A percentile compares a stretch with the other conserved stretches of the same genome.
Conservation (phyloP, 1,140 invertebrate genomes). For the Frieseomelitta varia region DNA sequence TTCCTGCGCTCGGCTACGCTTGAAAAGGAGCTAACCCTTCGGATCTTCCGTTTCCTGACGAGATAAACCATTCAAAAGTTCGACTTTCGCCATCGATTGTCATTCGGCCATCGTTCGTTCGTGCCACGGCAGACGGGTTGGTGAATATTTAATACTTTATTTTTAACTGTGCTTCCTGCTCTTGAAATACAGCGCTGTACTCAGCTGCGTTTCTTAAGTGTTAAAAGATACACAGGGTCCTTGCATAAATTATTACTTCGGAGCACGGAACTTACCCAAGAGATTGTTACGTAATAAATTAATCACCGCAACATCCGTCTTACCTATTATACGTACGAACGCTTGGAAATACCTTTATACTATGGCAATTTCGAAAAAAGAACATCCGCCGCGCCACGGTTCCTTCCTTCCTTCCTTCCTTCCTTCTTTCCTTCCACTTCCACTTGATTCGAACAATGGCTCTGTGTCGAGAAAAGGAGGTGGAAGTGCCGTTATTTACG, state of each 20-base stretch:
- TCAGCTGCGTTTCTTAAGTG: too few relatives aligned
- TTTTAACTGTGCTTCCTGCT: too few relatives aligned
- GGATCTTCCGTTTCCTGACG: constrained; percentile 46
- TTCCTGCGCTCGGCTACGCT: constrained; percentile 49
- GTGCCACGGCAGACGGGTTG: too few relatives aligned
- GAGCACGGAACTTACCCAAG: not conserved
- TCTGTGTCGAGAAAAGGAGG: constrained; percentile 34
- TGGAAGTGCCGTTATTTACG: constrained; percentile 50
- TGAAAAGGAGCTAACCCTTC: constrained; percentile 32
- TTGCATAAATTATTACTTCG: not conserved
- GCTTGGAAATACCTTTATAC: not conserved
- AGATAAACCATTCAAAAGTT: constrained; percentile 38
- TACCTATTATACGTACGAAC: not conserved
- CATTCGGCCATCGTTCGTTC: too few relatives aligned
- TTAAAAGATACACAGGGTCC: too few relatives aligned
- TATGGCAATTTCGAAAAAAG: not conserved
- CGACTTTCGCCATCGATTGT: not conserved
- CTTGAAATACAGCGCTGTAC: too few relatives aligned
- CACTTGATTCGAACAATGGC: constrained; percentile 53
- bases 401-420: not conserved
- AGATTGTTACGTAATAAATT: not conserved
- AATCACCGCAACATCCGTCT: not conserved
- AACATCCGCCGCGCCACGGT: constrained; percentile 11
- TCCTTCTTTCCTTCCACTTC: not conserved
- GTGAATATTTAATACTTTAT: not conserved